Conservation (phyloP, 2,888 invertebrate species). For the Hartigia nigra region DNA sequence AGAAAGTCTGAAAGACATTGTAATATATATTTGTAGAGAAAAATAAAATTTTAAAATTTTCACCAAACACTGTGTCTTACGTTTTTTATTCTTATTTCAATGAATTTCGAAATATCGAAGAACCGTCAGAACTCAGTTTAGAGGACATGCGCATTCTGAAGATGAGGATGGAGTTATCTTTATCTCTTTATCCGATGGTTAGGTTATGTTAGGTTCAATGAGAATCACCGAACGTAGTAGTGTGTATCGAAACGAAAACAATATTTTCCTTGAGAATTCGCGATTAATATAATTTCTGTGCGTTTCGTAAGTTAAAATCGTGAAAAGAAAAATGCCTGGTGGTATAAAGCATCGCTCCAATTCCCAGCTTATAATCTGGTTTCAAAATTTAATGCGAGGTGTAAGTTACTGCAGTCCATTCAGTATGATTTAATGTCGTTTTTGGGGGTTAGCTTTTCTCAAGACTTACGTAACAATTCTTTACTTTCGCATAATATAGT, state of each 20-base stretch:
- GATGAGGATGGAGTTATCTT: background rate
- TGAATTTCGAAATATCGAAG: background rate
- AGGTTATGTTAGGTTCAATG: background rate
- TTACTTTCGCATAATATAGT: background rate
- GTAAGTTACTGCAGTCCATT: background rate
- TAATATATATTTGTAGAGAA: background rate
- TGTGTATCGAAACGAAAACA: background rate
- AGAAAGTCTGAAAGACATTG: too few species aligned
- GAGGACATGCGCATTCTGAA: background rate
- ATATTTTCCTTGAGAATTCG: background rate
- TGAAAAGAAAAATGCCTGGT: background rate
- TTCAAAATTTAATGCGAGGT: background rate
- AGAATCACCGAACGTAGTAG: background rate
- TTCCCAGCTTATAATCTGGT: background rate
- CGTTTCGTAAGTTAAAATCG: background rate
- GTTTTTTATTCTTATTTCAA: background rate
- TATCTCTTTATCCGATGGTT: background rate
- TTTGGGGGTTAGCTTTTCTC: background rate
- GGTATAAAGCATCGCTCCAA: background rate
- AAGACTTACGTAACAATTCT: background rate
- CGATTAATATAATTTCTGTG: background rate
- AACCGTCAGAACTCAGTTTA: background rate
- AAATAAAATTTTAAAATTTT: background rate
- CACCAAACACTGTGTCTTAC: background rate
- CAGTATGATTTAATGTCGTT: background rate